A percentile compares a stretch with the other conserved stretches of the same genome.
These are phyloP conservation scores for Diaphora mendica DNA, from an alignment of 2,888 invertebrate genomes.

Conservation along the genomic window DNA sequence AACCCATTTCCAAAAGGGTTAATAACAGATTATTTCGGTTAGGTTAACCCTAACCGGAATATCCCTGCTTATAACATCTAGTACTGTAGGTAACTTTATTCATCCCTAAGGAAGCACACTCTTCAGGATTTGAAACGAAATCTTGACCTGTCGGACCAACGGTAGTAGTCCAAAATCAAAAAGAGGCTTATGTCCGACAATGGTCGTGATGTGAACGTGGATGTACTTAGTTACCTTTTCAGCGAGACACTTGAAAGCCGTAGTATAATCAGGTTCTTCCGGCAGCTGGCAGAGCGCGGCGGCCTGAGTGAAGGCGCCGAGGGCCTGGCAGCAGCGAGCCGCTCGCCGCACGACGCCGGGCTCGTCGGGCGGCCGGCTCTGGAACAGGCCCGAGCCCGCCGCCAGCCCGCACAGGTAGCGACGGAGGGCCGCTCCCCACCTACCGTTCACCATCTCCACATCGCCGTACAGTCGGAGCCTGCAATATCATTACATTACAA, in stretches of 20 bases:
- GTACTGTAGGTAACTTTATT: too few relatives aligned
- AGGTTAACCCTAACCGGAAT: too few relatives aligned
- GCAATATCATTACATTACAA: background rate
- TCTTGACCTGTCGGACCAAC: too few relatives aligned
- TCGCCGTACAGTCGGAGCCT: conserved; percentile 83
- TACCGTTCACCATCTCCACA: conserved; percentile 86
- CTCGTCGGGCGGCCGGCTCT: conserved; percentile 92
- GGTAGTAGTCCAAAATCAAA: too few relatives aligned
- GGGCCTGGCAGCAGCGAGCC: conserved; percentile 95
- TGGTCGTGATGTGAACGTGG: background rate
- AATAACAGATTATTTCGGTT: too few relatives aligned
- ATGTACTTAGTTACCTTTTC: conserved; percentile 88
- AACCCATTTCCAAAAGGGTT: too few relatives aligned
- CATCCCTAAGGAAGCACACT: too few relatives aligned
- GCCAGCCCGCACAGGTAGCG: conserved; percentile 95
- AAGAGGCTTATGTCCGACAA: too few relatives aligned
- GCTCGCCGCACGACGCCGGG: conserved; percentile 91
- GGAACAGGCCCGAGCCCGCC: conserved; percentile 95
- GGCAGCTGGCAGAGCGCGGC: conserved; percentile 97
- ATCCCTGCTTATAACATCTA: too few relatives aligned
- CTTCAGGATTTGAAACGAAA: too few relatives aligned
- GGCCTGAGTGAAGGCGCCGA: conserved; percentile 96
- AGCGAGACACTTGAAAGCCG: conserved; percentile 96
- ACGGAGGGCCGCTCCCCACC: conserved; percentile 92
- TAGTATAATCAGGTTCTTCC: conserved; percentile 96